These are phyloP conservation scores for Drosophila maculinotata DNA, from an alignment of 2,888 invertebrate species.

Conservation along the genomic window DNA sequence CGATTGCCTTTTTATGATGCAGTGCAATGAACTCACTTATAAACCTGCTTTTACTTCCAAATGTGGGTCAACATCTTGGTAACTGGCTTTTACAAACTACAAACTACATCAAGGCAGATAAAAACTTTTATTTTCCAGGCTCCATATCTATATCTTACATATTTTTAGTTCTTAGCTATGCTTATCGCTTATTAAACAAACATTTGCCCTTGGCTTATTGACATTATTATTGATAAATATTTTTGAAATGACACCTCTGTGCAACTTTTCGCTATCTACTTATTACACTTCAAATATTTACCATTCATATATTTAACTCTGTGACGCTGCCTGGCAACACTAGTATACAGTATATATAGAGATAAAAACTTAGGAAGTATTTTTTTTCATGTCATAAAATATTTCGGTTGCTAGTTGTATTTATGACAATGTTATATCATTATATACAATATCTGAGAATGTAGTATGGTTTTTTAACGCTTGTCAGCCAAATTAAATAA, in stretches of 20 bases:
- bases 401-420: slow-evolving; percentile 1
- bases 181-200: slow-evolving; percentile 9
- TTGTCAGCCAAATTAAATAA: neutral
- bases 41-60: slow-evolving; percentile 13
- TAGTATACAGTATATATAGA: neutral
- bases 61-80: slow-evolving; percentile 38
- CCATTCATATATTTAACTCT: neutral
- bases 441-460: slow-evolving; percentile 23
- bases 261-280: neutral
- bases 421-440: slow-evolving; percentile 24
- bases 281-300: slow-evolving; percentile 15
- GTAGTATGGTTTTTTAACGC: neutral
- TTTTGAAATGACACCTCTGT: neutral
- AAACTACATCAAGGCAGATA: neutral
- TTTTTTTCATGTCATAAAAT: neutral
- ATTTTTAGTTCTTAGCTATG: neutral
- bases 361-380: slow-evolving; percentile 3
- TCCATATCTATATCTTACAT: neutral
- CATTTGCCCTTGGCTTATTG: neutral
- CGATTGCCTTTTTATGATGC: neutral
- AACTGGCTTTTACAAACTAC: neutral
- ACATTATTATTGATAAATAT: slow-evolving; percentile 2
- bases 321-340: slow-evolving; percentile 1
- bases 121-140: neutral
- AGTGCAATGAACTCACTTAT: slow-evolving; percentile 52